Conservation (phyloP, 64 coral and sea anemone genomes). For the Catalaphyllia jardinei region DNA sequence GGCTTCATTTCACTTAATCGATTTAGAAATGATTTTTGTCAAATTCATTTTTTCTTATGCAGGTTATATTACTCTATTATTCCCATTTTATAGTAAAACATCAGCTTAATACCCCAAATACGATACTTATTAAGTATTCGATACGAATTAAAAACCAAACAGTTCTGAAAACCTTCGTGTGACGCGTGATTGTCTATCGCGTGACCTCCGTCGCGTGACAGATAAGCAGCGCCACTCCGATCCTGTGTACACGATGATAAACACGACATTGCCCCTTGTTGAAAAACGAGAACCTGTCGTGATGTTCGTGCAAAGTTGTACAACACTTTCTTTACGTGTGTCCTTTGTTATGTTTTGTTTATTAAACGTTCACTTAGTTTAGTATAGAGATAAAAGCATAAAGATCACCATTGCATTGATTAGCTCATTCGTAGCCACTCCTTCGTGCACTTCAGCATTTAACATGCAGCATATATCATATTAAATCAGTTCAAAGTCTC, state of each 20-base stretch:
- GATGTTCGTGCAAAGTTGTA: neutral
- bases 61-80: neutral
- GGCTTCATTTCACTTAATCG: neutral
- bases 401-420: too few relatives aligned
- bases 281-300: too few relatives aligned
- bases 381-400: too few relatives aligned
- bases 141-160: too few relatives aligned
- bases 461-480: neutral
- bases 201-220: neutral
- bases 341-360: too few relatives aligned
- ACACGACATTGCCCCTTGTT: neutral
- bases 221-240: neutral
- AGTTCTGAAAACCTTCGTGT: neutral
- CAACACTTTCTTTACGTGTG: too few relatives aligned
- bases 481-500: neutral
- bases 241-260: neutral
- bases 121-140: too few relatives aligned
- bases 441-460: neutral
- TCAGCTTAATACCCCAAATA: too few relatives aligned
- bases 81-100: neutral
- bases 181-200: neutral
- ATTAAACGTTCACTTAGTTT: too few relatives aligned
- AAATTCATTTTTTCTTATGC: too few relatives aligned
- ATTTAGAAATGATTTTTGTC: too few relatives aligned
- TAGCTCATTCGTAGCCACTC: too few relatives aligned